Base-by-base conservation (phyloP, 2,113 vertebrate genomes). In the Nerophis lumbriciformis region DNA sequence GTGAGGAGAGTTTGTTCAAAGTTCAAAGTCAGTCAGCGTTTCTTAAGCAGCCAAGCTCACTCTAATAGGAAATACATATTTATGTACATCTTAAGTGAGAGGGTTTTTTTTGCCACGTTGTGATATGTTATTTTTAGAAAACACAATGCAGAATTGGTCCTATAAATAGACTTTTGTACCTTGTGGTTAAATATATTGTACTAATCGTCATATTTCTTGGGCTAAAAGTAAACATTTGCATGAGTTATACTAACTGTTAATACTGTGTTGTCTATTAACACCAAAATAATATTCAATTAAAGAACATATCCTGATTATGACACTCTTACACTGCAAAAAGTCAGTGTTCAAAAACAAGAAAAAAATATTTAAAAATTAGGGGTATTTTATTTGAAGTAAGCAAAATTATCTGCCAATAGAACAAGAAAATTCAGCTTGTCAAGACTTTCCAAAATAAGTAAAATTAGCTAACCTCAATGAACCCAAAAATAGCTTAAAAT, bases 241-340 rank as follows among this genome's bases (percentile, higher is more conserved):
- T 77, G 77, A 61, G 53, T 45, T 47, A 37, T 50, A 63, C 12
- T 79, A 71, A 71, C 53, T 65, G 53, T 65, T 77, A 69, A 69
- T 49, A 42, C 28, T 54, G n/a, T 9, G 21, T 11, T 35, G 19
- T 35, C 10, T 13, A 35, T 19, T 52, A 52, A 52, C 11, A 19
- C 51, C 11, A 28, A 52, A 52, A 9, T 52, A 4, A 52, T n/a
- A 49, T 16, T 19, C 19, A 19, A 19, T 19, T 19, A 19, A 1
- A 19, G 19, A 19, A 19, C 2, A 19, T 19, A 19, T 19, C 19
- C 19, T 49, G 28, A 28, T 28, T 28, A 28, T 28, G 2, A 28
- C 28, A 28, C 28, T 28, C 3, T 28, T 28, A 19, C 19, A 19
- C 19, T 19, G 19, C 19, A 19, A 19, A 19, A 19, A 1, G 19